Conservation (phyloP, 2,888 invertebrate species). For the Rhogogaster chlorosoma region DNA sequence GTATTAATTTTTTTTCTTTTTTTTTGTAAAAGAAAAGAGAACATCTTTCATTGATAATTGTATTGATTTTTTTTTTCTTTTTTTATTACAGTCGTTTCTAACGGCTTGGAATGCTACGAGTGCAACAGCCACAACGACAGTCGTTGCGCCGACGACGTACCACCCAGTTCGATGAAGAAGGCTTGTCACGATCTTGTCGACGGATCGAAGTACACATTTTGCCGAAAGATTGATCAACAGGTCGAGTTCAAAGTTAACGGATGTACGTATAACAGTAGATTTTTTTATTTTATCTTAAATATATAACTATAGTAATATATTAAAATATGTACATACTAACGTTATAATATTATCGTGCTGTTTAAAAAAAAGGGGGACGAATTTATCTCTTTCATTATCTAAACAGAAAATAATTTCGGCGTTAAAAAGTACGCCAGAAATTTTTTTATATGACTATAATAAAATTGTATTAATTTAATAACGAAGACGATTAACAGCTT, state of each 20-base stretch:
- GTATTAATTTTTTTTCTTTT: background rate
- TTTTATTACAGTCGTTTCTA: background rate
- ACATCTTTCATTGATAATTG: background rate
- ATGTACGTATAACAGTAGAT: background rate
- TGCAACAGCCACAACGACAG: constrained; percentile 48
- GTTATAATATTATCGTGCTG: too few species aligned
- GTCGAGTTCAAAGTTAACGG: constrained; percentile 41
- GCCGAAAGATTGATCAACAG: constrained; percentile 34
- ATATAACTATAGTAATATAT: too few species aligned
- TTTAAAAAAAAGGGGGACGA: too few species aligned
- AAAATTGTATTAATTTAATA: too few species aligned
- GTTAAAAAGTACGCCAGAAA: too few species aligned
- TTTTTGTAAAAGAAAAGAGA: background rate
- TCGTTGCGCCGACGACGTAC: constrained; percentile 9
- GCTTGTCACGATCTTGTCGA: background rate
- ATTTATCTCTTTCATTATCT: background rate
- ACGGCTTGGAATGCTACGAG: constrained; percentile 32
- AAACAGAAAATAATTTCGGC: too few species aligned
- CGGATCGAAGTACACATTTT: constrained; percentile 31
- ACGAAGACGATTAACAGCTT: too few species aligned
- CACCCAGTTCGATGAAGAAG: constrained; percentile 29
- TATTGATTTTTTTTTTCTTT: background rate
- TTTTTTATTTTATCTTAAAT: too few species aligned
- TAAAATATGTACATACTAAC: too few species aligned
- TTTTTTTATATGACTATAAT: too few species aligned